Percentiles rank a stretch among this genome's conserved stretches.
phyloP scores from a whole-genome alignment of 2,113 vertebrate genomes.

The Oplegnathus fasciatus region DNA sequence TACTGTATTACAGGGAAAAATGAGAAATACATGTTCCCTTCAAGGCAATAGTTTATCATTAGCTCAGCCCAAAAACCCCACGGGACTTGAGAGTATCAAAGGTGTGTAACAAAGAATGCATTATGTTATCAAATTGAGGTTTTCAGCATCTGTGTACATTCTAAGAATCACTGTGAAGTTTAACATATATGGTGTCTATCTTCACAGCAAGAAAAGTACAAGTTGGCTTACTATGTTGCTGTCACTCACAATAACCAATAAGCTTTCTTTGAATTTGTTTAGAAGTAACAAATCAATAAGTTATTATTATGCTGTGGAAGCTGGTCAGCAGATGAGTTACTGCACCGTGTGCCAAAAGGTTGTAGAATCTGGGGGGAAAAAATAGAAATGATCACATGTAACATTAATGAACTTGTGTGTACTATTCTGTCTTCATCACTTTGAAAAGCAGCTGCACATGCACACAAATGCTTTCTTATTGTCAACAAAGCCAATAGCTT shows the following conservation, averaged over 20 bases:
- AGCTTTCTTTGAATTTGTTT: not conserved
- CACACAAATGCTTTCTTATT: not conserved
- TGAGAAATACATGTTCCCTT: constrained; percentile 72
- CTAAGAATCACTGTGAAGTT: not conserved
- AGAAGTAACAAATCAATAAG: not conserved
- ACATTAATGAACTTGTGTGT: not conserved
- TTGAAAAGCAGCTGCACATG: not conserved
- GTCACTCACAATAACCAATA: not conserved
- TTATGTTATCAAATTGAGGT: constrained; percentile 21
- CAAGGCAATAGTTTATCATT: constrained; percentile 51
- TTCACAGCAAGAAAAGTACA: not conserved
- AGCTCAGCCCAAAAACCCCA: constrained; percentile 26
- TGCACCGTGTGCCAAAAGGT: not conserved
- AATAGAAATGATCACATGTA: not conserved
- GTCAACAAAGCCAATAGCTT: not conserved
- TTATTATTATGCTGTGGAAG: not conserved
- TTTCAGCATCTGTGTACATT: not conserved
- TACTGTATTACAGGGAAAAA: constrained; percentile 77
- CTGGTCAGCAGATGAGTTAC: not conserved
- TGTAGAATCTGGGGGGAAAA: not conserved
- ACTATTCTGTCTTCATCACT: not conserved
- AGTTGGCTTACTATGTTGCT: not conserved
- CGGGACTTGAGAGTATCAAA: constrained; percentile 18
- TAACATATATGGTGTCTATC: not conserved
- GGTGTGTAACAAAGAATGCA: constrained; percentile 32